Base-by-base conservation (phyloP, 2,113 vertebrate species). In the Stictonetta naevosa region DNA sequence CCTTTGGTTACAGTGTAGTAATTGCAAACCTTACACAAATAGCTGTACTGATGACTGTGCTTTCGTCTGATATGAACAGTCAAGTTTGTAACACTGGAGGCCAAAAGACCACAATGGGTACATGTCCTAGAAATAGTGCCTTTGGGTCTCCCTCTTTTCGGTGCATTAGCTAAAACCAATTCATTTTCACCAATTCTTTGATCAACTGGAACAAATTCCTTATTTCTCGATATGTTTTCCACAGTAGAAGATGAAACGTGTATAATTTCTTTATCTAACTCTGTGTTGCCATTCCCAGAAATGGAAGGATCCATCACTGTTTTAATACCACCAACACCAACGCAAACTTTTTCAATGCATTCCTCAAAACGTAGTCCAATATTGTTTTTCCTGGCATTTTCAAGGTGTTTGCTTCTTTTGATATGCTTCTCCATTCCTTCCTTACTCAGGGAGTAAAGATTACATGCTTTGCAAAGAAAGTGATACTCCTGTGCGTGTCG, bases 1-100 rank as follows among this genome's bases (percentile, higher is more conserved):
- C 99, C 99, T 98, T 99, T 99, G 60, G 99, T 99, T 66, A 99
- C 99, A 4, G 99, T 99, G 86, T 98, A 99, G 76, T 99, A 99
- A 96, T 98, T 99, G 92, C 99, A 99, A 71, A 99, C 96, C 71
- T 98, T 99, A 96, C 99, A 99, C 92, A 98, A 98, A 91, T 99
- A 99, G 89, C 99, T 99, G 53, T 99, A 99, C 56, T 99, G 98
- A 82, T 99, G 99, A 90, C 99, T 99, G 96, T 99, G 99, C 94
- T 99, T 99, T 56, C 99, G 99, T 34, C 99, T 98, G 71, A 99
- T 99, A 55, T 99, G 99, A 89, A 99, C 99, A 7, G 97, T 99
- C 93, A 99, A 97, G 95, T 99, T 99, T 3, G 99, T 99, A 44
- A 99, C 98, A 36, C 99, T 99, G 84, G 99, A 99, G 29, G 99